Percentiles rank a stretch among this genome's conserved stretches.
Evolutionary conservation across 2,888 invertebrate species (phyloP).

Genomic region (Xylocampa areola): DNA sequence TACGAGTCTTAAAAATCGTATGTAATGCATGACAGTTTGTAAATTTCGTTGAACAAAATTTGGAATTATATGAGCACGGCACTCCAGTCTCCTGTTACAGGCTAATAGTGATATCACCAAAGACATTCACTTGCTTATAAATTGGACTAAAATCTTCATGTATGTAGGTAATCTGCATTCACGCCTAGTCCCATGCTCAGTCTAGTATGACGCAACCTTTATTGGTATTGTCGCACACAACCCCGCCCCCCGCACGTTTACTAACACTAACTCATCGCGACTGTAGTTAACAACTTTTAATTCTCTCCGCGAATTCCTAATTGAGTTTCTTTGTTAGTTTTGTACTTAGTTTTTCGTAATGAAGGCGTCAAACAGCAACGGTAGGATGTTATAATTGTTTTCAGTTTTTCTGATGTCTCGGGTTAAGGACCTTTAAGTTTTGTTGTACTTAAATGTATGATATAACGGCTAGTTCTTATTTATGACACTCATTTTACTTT

Average conservation of each 20-base stretch:
- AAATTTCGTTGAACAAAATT: no score
- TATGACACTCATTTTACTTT: no score
- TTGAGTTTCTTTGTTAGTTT: constrained; percentile 61
- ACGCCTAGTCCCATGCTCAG: background rate
- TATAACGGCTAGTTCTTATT: no score
- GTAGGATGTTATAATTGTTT: constrained; percentile 1
- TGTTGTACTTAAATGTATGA: no score
- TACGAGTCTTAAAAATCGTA: no score
- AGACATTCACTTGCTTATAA: no score
- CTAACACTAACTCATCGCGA: constrained; percentile 60
- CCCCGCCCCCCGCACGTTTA: constrained; percentile 30
- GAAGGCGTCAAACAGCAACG: constrained; percentile 11
- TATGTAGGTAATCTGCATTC: background rate
- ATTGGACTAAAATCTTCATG: no score
- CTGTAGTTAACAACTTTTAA: constrained; percentile 67
- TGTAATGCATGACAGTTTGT: no score
- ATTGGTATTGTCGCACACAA: constrained; percentile 29
- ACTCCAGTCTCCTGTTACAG: no score
- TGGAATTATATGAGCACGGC: no score
- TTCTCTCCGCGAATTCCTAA: constrained; percentile 62
- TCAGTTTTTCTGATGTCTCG: background rate
- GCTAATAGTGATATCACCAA: no score
- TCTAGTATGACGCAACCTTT: constrained; percentile 13
- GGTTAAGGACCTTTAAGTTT: no score
- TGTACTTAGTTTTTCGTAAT: constrained; percentile 30